Conservation (phyloP, 2,113 vertebrate species). For the Suricata suricatta region DNA sequence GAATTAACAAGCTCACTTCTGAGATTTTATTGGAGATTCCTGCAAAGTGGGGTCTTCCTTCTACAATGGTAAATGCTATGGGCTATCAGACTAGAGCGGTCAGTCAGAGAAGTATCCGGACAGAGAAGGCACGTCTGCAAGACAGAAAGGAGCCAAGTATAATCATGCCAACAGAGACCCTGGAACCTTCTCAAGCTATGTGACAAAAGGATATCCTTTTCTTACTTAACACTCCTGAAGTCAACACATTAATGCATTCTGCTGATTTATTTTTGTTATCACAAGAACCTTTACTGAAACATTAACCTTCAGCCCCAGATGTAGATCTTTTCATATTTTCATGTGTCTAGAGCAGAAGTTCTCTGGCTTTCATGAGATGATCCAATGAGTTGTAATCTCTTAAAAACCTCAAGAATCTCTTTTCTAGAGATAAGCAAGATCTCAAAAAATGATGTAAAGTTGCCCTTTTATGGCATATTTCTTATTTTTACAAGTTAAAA, state of each 20-base stretch:
- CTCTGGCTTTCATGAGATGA: neutral
- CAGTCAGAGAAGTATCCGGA: neutral
- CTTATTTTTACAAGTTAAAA: neutral
- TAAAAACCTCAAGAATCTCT: neutral
- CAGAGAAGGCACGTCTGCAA: neutral
- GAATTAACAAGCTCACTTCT: neutral
- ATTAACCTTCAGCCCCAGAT: neutral
- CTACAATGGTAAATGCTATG: neutral
- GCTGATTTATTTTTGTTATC: neutral
- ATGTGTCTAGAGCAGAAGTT: neutral
- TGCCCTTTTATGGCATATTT: neutral
- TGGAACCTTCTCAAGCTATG: neutral
- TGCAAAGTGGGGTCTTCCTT: neutral
- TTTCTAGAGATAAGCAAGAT: neutral
- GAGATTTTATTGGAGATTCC: neutral
- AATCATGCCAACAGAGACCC: neutral
- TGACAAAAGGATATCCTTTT: neutral
- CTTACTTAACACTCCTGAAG: neutral
- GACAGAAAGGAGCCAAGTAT: neutral
- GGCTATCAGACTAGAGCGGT: neutral
- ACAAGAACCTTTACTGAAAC: neutral
- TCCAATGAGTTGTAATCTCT: neutral
- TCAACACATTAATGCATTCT: neutral
- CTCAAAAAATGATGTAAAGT: neutral
- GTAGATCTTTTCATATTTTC: neutral